Evolutionary conservation across 2,888 invertebrate species (phyloP).

Genomic region (Drosophila anomalipes): DNA sequence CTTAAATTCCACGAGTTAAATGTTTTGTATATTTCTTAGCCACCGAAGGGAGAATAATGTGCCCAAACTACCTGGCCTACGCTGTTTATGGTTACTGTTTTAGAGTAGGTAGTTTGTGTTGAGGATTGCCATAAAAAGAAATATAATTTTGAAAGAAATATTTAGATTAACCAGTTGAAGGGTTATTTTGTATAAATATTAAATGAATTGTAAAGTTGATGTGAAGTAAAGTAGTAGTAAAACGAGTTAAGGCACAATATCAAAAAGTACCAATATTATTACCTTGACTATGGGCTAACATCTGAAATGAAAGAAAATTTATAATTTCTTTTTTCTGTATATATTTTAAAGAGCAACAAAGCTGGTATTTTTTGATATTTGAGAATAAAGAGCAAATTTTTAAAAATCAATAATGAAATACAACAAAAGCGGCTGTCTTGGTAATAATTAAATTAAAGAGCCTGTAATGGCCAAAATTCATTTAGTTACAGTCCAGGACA

Average conservation of each 20-base stretch:
- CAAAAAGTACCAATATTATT: conserved; percentile 57
- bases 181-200: background rate
- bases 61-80: conserved; percentile 83
- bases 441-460: conserved; percentile 1
- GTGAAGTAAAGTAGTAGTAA: background rate
- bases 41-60: conserved; percentile 76
- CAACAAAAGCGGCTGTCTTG: conserved; percentile 4
- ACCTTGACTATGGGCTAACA: conserved; percentile 68
- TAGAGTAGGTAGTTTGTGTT: conserved; percentile 30
- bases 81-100: conserved; percentile 79
- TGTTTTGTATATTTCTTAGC: conserved; percentile 47
- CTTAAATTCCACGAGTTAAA: background rate
- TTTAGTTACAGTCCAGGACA: conserved; percentile 32
- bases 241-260: conserved; percentile 28
- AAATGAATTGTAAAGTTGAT: background rate
- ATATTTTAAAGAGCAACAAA: background rate
- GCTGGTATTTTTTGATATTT: conserved; percentile 48
- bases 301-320: conserved; percentile 69
- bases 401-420: background rate
- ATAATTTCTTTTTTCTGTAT: conserved; percentile 9
- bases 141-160: conserved; percentile 39
- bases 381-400: background rate
- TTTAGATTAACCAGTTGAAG: conserved; percentile 16
- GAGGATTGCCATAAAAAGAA: conserved; percentile 52
- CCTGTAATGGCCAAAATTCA: conserved; percentile 20